These are phyloP conservation scores for Bubalus kerabau DNA, from an alignment of 2,113 vertebrate genomes.

Conservation along the genomic window DNA sequence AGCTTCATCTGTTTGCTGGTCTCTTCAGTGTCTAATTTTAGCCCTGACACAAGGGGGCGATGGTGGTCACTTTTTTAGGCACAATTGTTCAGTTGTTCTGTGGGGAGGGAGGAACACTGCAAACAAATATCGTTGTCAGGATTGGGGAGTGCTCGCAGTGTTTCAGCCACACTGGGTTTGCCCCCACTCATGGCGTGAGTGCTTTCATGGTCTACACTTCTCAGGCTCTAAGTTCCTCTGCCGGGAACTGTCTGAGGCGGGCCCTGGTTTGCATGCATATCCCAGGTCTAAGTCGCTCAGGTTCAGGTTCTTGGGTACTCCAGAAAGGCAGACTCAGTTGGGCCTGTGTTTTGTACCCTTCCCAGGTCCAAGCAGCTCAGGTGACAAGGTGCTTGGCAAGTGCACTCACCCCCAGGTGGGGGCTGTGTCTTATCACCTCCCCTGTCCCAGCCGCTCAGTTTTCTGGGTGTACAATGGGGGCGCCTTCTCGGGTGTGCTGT, in stretches of 20 bases:
- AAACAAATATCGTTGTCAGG: not conserved
- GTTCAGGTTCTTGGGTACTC: not conserved
- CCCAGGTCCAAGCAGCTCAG: not conserved
- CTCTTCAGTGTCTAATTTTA: not conserved
- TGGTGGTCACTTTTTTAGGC: not conserved
- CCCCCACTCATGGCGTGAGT: accelerated
- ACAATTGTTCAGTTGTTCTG: not conserved
- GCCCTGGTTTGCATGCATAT: not conserved
- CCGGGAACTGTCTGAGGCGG: not conserved
- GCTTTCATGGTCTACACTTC: not conserved
- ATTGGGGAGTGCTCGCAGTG: not conserved
- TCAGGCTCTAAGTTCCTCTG: not conserved
- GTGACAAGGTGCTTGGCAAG: not conserved
- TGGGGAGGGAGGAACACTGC: not conserved
- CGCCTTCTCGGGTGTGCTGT: not conserved
- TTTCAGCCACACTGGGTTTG: not conserved
- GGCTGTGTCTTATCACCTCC: not conserved
- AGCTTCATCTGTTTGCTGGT: not conserved
- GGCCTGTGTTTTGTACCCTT: not conserved
- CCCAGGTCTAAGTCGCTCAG: not conserved
- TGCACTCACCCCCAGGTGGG: not conserved
- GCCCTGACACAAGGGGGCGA: not conserved
- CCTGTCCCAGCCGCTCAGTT: not conserved
- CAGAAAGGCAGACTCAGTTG: not conserved
- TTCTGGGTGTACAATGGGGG: not conserved